Evolutionary conservation across 2,797 vertebrate genomes (phyloP).

Genomic region (Potorous gilbertii): DNA sequence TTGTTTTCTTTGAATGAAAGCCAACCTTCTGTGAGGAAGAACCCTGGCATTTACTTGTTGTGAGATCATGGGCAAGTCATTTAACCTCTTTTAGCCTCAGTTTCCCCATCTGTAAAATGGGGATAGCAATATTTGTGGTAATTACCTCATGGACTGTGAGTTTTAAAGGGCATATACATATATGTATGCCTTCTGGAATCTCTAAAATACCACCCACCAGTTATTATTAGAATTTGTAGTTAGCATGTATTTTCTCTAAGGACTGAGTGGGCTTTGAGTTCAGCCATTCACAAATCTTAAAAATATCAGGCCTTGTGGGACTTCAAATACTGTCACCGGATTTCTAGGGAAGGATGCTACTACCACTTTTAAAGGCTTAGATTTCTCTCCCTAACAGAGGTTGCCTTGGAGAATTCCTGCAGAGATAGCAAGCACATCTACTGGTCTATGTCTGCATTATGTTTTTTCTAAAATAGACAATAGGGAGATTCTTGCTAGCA

Average conservation of each 20-base stretch:
- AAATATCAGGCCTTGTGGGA: neutral
- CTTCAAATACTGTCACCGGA: neutral
- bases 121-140: neutral
- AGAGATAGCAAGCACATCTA: neutral
- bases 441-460: neutral
- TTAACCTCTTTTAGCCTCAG: neutral
- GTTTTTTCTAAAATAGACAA: neutral
- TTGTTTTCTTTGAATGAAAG: neutral
- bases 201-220: neutral
- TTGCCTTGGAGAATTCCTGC: neutral
- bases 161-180: neutral
- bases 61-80: neutral
- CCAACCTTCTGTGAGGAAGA: neutral
- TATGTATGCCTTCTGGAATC: neutral
- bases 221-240: neutral
- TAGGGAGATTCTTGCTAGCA: neutral
- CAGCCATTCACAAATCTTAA: neutral
- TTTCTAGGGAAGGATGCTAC: neutral
- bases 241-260: neutral
- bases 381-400: neutral
- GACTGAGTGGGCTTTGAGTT: neutral
- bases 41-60: neutral
- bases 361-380: neutral
- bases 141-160: neutral
- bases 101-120: neutral